Evolutionary conservation across 2,888 invertebrate genomes (phyloP).

Genomic region (Rhagonycha fulva): DNA sequence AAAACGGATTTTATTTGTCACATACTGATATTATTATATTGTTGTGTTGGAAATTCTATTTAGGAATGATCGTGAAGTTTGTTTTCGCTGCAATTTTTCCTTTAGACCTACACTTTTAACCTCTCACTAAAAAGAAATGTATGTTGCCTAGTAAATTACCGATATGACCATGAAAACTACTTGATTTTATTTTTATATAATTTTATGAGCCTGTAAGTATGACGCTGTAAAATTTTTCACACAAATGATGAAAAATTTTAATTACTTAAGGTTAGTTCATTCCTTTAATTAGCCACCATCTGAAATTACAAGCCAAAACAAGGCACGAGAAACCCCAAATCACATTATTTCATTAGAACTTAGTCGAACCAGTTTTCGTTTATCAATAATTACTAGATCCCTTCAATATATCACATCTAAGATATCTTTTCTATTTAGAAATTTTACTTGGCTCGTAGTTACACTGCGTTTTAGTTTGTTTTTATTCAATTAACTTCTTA

Average conservation of each 20-base stretch:
- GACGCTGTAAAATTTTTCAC: not conserved
- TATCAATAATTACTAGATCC: not conserved
- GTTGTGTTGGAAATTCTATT: too few species aligned
- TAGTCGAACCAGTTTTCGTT: not conserved
- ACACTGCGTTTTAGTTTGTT: too few species aligned
- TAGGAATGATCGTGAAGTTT: too few species aligned
- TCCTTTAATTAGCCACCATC: not conserved
- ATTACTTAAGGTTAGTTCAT: not conserved
- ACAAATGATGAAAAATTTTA: not conserved
- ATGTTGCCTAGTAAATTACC: not conserved
- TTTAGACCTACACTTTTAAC: too few species aligned
- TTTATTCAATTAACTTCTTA: too few species aligned
- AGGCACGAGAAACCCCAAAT: not conserved
- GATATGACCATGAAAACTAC: not conserved
- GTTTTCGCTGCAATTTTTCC: too few species aligned
- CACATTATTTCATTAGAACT: not conserved
- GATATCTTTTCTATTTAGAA: not conserved
- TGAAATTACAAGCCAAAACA: not conserved
- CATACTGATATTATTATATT: too few species aligned
- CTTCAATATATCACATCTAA: not conserved
- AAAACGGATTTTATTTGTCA: too few species aligned
- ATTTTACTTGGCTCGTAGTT: too few species aligned
- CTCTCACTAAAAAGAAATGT: too few species aligned
- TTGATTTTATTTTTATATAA: too few species aligned
- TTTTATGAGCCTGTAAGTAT: not conserved